Conservation (phyloP, 2,113 vertebrate genomes). For the Coreoperca whiteheadi region DNA sequence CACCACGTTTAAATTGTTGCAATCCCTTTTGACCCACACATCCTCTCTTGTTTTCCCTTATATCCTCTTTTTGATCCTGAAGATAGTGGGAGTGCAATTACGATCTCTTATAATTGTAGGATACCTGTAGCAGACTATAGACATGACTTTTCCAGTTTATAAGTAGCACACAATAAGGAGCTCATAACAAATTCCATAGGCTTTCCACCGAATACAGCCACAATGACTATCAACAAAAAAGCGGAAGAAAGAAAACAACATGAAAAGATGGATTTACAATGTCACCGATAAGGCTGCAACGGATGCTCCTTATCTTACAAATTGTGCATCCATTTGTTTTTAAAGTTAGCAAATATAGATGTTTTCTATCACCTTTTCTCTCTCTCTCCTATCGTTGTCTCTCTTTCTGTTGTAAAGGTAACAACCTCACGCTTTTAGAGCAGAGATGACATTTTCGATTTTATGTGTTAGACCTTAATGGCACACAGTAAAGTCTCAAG, state of each 20-base stretch:
- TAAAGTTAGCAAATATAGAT: conserved; percentile 7
- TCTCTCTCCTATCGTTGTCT: conserved; percentile 42
- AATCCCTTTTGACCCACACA: conserved; percentile 73
- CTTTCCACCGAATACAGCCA: background rate
- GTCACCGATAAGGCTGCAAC: background rate
- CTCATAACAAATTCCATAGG: conserved; percentile 3
- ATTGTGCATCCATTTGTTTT: conserved; percentile 45
- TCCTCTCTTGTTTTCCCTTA: conserved; percentile 56
- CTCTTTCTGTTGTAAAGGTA: conserved; percentile 49
- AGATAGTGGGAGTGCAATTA: conserved; percentile 60
- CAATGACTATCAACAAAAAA: conserved; percentile 12
- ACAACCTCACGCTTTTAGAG: conserved; percentile 66
- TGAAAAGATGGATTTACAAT: background rate
- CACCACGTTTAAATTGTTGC: conserved; percentile 70
- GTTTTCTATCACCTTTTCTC: conserved; percentile 15
- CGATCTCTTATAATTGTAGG: conserved; percentile 28
- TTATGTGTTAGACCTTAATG: conserved; percentile 77
- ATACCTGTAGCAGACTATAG: conserved; percentile 23
- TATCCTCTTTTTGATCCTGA: conserved; percentile 57
- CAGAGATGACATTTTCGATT: conserved; percentile 81
- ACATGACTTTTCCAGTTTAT: conserved; percentile 30
- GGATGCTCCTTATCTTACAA: background rate
- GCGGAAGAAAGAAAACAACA: background rate
- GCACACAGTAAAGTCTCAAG: conserved; percentile 78
- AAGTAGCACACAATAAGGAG: background rate